Base-by-base conservation (phyloP, 2,888 invertebrate species). In the Polietes domitor region DNA sequence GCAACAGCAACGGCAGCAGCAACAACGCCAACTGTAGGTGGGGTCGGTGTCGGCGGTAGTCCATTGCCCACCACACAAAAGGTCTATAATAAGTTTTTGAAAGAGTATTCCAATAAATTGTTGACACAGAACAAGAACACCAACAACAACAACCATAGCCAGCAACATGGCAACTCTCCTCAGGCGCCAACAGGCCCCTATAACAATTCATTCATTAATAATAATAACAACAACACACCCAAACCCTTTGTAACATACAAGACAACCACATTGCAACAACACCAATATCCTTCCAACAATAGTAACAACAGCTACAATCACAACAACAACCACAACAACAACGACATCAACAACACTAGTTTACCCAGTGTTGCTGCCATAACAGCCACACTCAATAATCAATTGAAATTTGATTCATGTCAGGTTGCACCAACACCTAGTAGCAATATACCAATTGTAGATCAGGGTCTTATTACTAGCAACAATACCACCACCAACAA, bases 361-460 rank as follows among this genome's bases (percentile, higher is more conserved):
- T 84, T 84, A 73, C 78, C 84, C 10, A 81, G 88, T 87, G 90
- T 89, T 87, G 90, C 89, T 85, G 89, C 89, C 71, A 78, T 90
- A 72, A 87, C 88, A 85, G 89, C 90, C 86, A 88, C 89, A 86
- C 87, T 89, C 78, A 89, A 89, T 91, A 90, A 90, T 90, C 89
- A 91, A 89, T 90, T 90, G 87, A 90, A 90, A 89, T 89, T 90
- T 89, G 89, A 89, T 89, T 88, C 88, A 87, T 88, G 89, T 89
- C 91, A 91, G 91, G 89, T 89, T 87, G 88, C 88, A 87, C 86
- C 85, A 85, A n/a, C 83, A 86, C 70, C 87, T 72, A 75, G 65
- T 86, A 87, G 61, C 84, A 84, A 78, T 84, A 68, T 81, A 80
- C 81, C 80, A 80, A 77, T 80, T 77, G 80, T 80, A 83, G 84